These are phyloP conservation scores for Drosophila helvetica DNA, from an alignment of 2,888 invertebrate genomes.

Conservation along the genomic window DNA sequence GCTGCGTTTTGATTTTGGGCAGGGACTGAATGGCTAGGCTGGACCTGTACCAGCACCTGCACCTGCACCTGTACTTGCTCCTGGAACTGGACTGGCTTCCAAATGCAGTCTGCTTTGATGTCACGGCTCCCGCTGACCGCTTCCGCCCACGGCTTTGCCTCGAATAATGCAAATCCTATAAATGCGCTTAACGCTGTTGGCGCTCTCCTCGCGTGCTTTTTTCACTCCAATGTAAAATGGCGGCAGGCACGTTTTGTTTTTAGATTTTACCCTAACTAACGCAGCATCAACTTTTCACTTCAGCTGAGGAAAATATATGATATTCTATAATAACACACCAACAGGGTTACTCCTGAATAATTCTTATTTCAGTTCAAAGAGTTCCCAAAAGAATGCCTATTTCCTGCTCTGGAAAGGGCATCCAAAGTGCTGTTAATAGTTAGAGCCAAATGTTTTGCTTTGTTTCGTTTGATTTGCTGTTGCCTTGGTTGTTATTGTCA, in stretches of 20 bases:
- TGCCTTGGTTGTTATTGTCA: conserved; percentile 21
- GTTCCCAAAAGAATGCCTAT: background rate
- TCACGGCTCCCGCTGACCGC: conserved; percentile 26
- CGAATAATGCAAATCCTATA: conserved; percentile 77
- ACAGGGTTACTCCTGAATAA: background rate
- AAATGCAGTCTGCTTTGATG: conserved; percentile 55
- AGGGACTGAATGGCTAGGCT: conserved; percentile 27
- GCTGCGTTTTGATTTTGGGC: conserved; percentile 61
- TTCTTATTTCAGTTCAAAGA: background rate
- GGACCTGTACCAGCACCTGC: background rate
- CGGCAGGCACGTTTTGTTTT: conserved; percentile 59
- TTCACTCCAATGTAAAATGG: conserved; percentile 61
- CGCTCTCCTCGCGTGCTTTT: conserved; percentile 18
- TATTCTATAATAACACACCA: no score
- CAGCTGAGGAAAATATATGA: background rate
- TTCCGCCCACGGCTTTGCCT: conserved; percentile 45
- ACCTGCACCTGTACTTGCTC: background rate
- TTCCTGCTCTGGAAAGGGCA: background rate
- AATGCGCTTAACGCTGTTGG: conserved; percentile 70
- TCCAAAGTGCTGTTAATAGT: background rate
- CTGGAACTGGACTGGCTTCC: conserved; percentile 9
- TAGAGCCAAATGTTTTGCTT: background rate
- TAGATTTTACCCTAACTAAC: conserved; percentile 12
- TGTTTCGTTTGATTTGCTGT: conserved; percentile 24
- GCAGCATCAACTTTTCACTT: background rate